Evolutionary conservation across 23 tunicate genomes (phyloP).

Genomic region (Trididemnum clinides): DNA sequence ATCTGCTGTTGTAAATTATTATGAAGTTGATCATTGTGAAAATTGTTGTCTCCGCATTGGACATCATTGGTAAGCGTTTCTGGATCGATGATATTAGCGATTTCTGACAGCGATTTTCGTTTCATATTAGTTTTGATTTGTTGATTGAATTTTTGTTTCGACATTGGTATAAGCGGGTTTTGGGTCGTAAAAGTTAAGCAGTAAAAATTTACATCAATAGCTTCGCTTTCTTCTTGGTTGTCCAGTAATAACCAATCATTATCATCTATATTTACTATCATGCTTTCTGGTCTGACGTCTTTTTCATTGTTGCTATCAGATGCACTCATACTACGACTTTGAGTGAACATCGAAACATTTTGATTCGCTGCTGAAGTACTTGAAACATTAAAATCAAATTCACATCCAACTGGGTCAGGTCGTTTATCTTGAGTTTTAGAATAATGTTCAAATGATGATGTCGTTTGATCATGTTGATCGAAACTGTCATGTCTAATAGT

Average conservation of each 20-base stretch:
- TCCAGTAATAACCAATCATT: conserved; percentile 2
- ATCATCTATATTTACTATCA: conserved; percentile 67
- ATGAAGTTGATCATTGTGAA: too few relatives aligned
- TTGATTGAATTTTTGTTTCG: conserved; percentile 59
- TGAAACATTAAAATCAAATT: neutral
- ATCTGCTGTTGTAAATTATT: too few relatives aligned
- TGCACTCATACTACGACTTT: neutral
- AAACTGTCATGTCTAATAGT: too few relatives aligned
- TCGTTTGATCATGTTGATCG: neutral
- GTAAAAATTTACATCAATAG: conserved; percentile 70
- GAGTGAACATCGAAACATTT: too few relatives aligned
- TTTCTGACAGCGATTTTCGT: neutral
- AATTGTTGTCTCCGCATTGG: neutral
- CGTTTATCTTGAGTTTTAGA: neutral
- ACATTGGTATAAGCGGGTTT: conserved; percentile 78
- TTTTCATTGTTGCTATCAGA: neutral
- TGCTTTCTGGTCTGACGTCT: conserved; percentile 58
- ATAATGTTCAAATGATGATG: neutral
- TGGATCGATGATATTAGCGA: neutral
- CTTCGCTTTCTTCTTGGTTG: conserved; percentile 40
- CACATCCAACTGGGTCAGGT: conserved; percentile 66
- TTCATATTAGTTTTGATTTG: conserved; percentile 33
- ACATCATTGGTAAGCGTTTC: neutral
- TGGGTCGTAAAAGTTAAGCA: conserved; percentile 67
- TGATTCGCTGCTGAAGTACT: neutral